A percentile compares a stretch with the other conserved stretches of the same genome.
phyloP scores from a whole-genome alignment of 2,113 vertebrate genomes.

The Bubalus kerabau region DNA sequence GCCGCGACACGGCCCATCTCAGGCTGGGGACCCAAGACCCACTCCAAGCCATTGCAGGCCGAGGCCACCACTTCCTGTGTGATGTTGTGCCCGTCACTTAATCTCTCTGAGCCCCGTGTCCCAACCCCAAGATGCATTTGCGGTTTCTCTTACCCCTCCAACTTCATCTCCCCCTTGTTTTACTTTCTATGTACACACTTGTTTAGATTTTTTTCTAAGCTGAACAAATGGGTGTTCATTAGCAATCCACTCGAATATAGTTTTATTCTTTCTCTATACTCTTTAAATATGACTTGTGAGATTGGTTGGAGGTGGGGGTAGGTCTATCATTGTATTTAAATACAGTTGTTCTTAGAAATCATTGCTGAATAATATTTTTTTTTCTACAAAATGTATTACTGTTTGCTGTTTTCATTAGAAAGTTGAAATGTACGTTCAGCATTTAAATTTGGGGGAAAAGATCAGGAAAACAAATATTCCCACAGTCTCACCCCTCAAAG shows the following conservation, averaged over 20 bases:
- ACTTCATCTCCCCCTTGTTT: not conserved
- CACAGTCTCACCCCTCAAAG: not conserved
- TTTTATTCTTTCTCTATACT: not conserved
- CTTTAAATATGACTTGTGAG: not conserved
- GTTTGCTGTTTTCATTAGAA: not conserved
- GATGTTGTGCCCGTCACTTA: not conserved
- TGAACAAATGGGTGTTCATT: not conserved
- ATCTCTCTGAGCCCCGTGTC: not conserved
- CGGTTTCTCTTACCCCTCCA: not conserved
- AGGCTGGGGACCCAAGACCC: not conserved
- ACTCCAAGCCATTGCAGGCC: not conserved
- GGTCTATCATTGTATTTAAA: not conserved
- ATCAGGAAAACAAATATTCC: not conserved
- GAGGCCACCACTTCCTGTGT: not conserved
- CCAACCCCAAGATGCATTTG: fast-evolving
- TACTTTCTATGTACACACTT: not conserved
- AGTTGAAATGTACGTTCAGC: not conserved
- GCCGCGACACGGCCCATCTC: fast-evolving
- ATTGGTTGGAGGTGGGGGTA: not conserved
- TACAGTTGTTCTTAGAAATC: not conserved
- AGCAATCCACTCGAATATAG: not conserved
- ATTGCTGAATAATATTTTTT: not conserved
- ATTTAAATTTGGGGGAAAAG: not conserved
- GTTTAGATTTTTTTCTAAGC: not conserved
- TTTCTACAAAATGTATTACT: not conserved